These are phyloP conservation scores for Drosophila kikkawai DNA, from an alignment of 1,140 invertebrate genomes.

Conservation along the genomic window DNA sequence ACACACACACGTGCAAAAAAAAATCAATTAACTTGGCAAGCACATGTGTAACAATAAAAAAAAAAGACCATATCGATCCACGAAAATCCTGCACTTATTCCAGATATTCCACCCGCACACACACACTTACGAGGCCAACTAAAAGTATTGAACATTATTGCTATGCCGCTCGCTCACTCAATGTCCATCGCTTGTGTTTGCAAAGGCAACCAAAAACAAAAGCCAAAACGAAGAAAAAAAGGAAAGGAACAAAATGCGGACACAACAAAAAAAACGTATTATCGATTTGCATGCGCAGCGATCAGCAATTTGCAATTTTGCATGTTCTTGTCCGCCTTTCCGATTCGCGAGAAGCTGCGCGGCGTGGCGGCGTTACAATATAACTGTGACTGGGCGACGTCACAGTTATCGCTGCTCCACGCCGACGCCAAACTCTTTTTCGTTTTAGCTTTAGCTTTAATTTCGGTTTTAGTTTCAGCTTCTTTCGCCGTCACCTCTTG, in stretches of 20 bases:
- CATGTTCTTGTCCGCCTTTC: slow-evolving; percentile 18
- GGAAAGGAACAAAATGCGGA: slow-evolving; percentile 9
- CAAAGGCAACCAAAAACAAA: slow-evolving; percentile 34
- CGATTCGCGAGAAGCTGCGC: slow-evolving; percentile 29
- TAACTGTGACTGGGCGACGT: slow-evolving; percentile 27
- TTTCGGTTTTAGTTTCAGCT: slow-evolving; percentile 15
- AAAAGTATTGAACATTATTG: slow-evolving; percentile 30
- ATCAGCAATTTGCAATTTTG: slow-evolving; percentile 34
- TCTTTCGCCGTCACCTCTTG: not conserved
- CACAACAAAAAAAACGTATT: slow-evolving; percentile 14
- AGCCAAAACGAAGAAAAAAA: not conserved
- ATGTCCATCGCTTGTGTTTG: slow-evolving; percentile 17
- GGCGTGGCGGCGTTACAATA: slow-evolving; percentile 31
- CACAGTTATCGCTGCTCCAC: slow-evolving; percentile 13
- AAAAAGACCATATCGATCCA: slow-evolving; percentile 23
- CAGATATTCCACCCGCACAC: slow-evolving; percentile 20
- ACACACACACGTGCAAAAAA: slow-evolving; percentile 54
- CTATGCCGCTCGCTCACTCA: slow-evolving; percentile 30
- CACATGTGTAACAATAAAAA: slow-evolving; percentile 63
- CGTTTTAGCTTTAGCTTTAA: slow-evolving; percentile 1
- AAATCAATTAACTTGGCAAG: slow-evolving; percentile 71
- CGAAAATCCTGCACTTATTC: slow-evolving; percentile 31
- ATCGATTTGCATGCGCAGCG: slow-evolving; percentile 41
- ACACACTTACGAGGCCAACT: slow-evolving; percentile 15
- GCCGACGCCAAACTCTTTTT: slow-evolving; percentile 15